Evolutionary conservation across 1,140 invertebrate genomes (phyloP).

Genomic region (Saxidomus purpurata): DNA sequence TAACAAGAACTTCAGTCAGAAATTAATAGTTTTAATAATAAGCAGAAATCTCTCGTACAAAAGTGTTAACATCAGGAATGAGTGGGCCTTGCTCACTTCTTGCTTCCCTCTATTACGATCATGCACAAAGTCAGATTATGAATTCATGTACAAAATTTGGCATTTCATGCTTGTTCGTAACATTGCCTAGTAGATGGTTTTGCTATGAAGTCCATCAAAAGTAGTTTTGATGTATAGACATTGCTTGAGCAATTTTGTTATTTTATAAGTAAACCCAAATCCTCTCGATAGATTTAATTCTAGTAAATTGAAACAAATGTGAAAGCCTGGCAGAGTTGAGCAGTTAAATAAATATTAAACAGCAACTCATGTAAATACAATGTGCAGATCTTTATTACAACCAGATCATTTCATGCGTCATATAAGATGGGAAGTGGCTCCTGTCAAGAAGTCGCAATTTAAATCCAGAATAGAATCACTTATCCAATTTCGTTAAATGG

Average conservation of each 20-base stretch:
- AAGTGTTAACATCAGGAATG: constrained; percentile 22
- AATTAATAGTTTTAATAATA: constrained; percentile 53
- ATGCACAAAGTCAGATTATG: background rate
- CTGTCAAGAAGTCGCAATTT: too few relatives aligned
- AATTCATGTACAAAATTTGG: background rate
- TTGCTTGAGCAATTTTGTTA: background rate
- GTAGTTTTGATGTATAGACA: background rate
- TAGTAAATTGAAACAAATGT: background rate
- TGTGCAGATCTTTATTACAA: background rate
- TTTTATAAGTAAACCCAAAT: background rate
- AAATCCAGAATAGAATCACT: too few relatives aligned
- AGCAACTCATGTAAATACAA: background rate
- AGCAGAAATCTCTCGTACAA: constrained; percentile 49
- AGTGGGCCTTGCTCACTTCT: constrained; percentile 15
- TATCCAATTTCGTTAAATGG: too few relatives aligned
- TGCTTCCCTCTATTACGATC: constrained; percentile 12
- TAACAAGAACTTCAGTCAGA: background rate
- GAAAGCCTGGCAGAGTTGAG: background rate
- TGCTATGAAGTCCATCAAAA: too few relatives aligned
- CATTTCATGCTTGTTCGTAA: background rate
- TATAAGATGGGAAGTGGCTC: too few relatives aligned
- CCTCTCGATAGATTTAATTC: background rate
- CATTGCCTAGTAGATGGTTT: background rate
- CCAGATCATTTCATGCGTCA: too few relatives aligned
- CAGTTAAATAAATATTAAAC: background rate